Evolutionary conservation across 1,140 invertebrate species (phyloP), one percentile per base, ranked within the genome.

Genomic region (Galleria mellonella): DNA sequence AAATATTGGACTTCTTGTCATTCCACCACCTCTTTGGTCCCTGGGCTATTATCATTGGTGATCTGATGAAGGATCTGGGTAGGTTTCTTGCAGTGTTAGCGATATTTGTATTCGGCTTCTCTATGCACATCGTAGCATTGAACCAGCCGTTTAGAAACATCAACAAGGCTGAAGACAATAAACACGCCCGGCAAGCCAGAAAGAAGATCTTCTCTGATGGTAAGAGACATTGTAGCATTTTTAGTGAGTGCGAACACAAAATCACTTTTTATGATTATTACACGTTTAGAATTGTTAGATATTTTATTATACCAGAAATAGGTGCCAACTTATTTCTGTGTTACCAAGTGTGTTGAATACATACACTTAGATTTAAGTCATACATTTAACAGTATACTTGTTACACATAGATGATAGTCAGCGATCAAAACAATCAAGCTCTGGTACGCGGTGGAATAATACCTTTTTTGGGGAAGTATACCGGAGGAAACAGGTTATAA

Each of bases 11-110:
- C 81, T 98, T 97, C 69, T 82, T 98, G 12, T 98, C 97, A 5
- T 99, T 99, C 78, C 98, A 99, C 87, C 96, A 99, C 85, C 88
- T 99, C 0, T 99, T 99, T 72, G 98, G 98, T 29, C 98, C 98
- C 0, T 99, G 98, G 98, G 94, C 94, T 10, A 96, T 96, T 52
- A 96, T 96, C 69, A 96, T 96, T 58, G 94, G 94, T 8, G 94
- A 96, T 75, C 87, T 96, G 32, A 94, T 96, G 89, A 96, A 96
- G 84, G 93, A 99, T 85, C 88, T 99, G 54, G 95, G 96, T 4
- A 89, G 97, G 54, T 99, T 99, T 86, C 88, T 99, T 43, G 97
- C 98, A 13, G 98, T 99, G 6, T 87, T 99, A 64, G 92, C 95
- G 9, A 98, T 99, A 79, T 99, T 99, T 86, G 95, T 99, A 52